phyloP scores from a whole-genome alignment of 1,140 invertebrate genomes.

The Branchinecta lindahli region DNA sequence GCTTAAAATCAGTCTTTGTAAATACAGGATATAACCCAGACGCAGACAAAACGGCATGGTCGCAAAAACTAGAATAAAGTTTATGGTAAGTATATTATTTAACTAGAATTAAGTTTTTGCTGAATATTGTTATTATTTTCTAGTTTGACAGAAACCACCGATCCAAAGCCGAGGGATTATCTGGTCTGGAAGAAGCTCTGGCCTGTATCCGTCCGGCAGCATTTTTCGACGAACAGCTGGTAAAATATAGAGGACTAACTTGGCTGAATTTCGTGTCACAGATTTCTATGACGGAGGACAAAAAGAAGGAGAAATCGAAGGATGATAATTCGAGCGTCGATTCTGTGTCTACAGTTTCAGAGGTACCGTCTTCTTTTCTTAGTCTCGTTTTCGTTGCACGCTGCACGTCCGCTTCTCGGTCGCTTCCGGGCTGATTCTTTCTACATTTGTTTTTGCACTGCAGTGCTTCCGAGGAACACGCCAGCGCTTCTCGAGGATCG shows the following conservation, averaged over 20 bases:
- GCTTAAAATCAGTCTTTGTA: no score
- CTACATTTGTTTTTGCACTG: no score
- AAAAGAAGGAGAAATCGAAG: conserved; percentile 21
- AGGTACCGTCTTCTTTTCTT: neutral
- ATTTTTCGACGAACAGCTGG: conserved; percentile 42
- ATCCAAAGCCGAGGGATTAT: conserved; percentile 36
- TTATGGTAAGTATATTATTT: no score
- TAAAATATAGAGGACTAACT: conserved; percentile 37
- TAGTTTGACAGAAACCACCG: conserved; percentile 40
- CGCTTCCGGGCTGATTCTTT: no score
- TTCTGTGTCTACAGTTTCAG: neutral
- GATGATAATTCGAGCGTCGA: neutral
- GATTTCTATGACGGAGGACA: conserved; percentile 23
- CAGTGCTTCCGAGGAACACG: no score
- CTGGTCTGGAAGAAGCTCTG: conserved; percentile 40
- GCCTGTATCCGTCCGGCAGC: conserved; percentile 37
- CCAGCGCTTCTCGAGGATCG: no score
- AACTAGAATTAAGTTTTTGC: no score
- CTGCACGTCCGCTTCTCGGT: no score
- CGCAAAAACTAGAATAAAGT: no score
- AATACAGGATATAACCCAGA: no score
- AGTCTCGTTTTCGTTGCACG: no score
- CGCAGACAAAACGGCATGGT: no score
- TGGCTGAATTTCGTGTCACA: conserved; percentile 33
- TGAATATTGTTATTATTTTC: conserved; percentile 15